Conservation (phyloP, 2,888 invertebrate genomes). For the Argyra leucocephala region DNA sequence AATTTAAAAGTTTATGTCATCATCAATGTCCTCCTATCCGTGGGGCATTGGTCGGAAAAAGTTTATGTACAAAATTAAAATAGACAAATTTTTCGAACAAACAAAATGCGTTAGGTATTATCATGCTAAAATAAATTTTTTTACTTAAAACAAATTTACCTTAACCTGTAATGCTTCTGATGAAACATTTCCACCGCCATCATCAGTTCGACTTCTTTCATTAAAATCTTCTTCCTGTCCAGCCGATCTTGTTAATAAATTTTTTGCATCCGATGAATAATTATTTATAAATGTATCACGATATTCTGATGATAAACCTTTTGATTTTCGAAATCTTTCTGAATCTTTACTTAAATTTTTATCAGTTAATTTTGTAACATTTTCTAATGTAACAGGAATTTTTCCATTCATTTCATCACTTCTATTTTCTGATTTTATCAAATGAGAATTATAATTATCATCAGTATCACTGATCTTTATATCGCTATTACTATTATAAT, state of each 20-base stretch:
- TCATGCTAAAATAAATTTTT: not conserved
- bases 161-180: slow-evolving; percentile 38
- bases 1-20: no score
- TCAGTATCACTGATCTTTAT: not conserved
- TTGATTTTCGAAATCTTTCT: slow-evolving; percentile 37
- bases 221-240: slow-evolving; percentile 24
- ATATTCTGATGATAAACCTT: slow-evolving; percentile 37
- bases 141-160: not conserved
- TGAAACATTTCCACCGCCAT: slow-evolving; percentile 35
- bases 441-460: not conserved
- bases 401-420: slow-evolving; percentile 4
- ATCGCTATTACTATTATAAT: not conserved
- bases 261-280: slow-evolving; percentile 36
- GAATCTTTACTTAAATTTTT: slow-evolving; percentile 25
- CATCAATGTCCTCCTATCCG: no score
- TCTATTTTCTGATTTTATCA: not conserved
- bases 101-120: no score
- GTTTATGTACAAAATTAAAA: no score
- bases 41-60: no score
- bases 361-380: slow-evolving; percentile 29
- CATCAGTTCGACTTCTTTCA: slow-evolving; percentile 30
- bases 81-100: no score
- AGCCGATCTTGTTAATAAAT: slow-evolving; percentile 36
- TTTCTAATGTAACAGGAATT: slow-evolving; percentile 28
- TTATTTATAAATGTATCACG: slow-evolving; percentile 37